Evolutionary conservation across 2,888 invertebrate species (phyloP).

Genomic region (Amblyjoppa proteus): DNA sequence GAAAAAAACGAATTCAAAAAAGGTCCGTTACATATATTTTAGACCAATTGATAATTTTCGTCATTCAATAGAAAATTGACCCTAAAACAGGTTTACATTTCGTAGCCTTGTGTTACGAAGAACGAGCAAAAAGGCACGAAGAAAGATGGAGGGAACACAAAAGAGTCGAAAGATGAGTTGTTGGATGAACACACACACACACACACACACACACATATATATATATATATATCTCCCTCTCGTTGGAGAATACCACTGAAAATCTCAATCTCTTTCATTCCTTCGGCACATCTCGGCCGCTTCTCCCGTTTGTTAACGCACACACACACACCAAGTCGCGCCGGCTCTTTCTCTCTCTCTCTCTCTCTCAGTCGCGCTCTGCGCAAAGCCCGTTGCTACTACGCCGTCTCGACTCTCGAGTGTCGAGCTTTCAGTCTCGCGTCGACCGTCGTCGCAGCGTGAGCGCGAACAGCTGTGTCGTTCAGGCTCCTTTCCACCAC

Average conservation of each 20-base stretch:
- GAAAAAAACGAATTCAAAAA: too few species aligned
- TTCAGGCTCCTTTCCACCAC: slow-evolving; percentile 48
- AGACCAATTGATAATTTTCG: too few species aligned
- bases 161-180: slow-evolving; percentile 22
- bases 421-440: slow-evolving; percentile 71
- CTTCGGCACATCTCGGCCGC: slow-evolving; percentile 25
- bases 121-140: not conserved
- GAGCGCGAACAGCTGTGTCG: slow-evolving; percentile 64
- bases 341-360: not conserved
- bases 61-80: too few species aligned
- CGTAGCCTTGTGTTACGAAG: slow-evolving; percentile 2
- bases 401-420: slow-evolving; percentile 35
- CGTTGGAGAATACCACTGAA: slow-evolving; percentile 1
- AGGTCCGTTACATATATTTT: too few species aligned
- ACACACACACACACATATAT: too few species aligned
- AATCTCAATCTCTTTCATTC: slow-evolving; percentile 40
- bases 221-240: not conserved
- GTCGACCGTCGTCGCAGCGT: slow-evolving; percentile 75
- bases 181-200: not conserved
- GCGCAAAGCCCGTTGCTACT: slow-evolving; percentile 61
- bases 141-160: slow-evolving; percentile 12
- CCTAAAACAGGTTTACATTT: not conserved
- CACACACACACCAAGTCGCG: not conserved
- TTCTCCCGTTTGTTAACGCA: slow-evolving; percentile 5
- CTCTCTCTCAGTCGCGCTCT: slow-evolving; percentile 39